A percentile compares a stretch with the other conserved stretches of the same genome.
These are phyloP conservation scores for Pycnonotus jocosus DNA, from an alignment of 2,113 vertebrate species.

Conservation along the genomic window DNA sequence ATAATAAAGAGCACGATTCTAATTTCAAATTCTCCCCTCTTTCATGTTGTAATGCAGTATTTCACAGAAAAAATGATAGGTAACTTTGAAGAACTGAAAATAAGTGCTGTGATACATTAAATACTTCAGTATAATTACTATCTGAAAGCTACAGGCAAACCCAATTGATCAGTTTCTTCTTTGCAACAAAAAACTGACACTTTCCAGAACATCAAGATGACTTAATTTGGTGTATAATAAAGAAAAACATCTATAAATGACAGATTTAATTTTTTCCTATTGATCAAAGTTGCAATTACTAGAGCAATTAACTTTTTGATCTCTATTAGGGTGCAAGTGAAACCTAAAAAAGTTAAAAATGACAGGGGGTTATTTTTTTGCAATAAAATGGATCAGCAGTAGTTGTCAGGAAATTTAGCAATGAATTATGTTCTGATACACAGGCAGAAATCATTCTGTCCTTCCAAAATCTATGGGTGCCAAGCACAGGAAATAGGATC, in stretches of 20 bases:
- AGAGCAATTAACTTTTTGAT: background rate
- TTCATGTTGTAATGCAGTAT: background rate
- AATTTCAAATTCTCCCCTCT: background rate
- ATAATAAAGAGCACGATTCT: background rate
- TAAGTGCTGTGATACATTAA: background rate
- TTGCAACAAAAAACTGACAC: background rate
- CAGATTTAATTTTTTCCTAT: background rate
- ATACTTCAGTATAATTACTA: background rate
- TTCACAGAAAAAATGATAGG: background rate
- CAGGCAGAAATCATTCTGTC: background rate
- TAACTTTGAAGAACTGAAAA: background rate
- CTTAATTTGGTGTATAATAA: background rate
- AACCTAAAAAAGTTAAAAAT: background rate
- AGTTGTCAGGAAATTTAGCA: background rate
- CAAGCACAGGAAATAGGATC: background rate
- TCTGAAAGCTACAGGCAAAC: background rate
- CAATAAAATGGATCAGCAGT: background rate
- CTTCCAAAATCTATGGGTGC: background rate
- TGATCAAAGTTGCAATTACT: background rate
- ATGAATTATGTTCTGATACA: background rate
- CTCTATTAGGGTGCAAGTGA: background rate
- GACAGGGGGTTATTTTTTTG: background rate
- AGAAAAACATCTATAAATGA: background rate
- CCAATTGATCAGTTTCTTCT: background rate
- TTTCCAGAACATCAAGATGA: background rate